Conservation (phyloP, 2,797 vertebrate species). For the Threskiornis aethiopicus region DNA sequence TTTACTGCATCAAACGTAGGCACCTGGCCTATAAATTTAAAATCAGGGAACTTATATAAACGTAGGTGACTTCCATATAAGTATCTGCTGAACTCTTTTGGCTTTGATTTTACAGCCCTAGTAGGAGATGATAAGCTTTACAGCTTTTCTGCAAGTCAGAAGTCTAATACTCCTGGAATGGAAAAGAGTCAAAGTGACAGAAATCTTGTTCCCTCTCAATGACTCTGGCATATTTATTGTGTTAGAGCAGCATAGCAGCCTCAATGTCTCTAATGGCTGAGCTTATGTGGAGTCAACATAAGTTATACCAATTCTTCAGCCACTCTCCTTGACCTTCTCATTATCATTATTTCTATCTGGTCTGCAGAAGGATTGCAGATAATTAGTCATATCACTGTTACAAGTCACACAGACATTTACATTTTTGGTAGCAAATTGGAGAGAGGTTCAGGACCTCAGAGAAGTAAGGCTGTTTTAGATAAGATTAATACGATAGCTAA, state of each 20-base stretch:
- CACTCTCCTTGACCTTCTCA: neutral
- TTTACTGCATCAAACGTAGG: neutral
- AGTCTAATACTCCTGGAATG: neutral
- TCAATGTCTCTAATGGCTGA: neutral
- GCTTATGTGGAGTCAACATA: neutral
- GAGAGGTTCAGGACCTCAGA: neutral
- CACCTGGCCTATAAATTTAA: neutral
- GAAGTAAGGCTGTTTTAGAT: rapidly evolving
- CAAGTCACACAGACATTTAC: neutral
- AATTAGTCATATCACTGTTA: neutral
- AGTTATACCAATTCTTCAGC: neutral
- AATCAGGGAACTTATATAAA: neutral
- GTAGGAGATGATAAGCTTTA: neutral
- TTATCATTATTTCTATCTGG: neutral
- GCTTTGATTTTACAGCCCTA: neutral
- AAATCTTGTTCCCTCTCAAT: neutral
- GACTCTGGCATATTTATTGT: neutral
- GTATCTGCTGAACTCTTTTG: neutral
- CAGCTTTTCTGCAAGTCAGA: neutral
- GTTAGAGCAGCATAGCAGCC: neutral
- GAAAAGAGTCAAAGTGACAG: neutral
- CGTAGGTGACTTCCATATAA: neutral
- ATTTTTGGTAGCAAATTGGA: neutral
- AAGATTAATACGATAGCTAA: neutral
- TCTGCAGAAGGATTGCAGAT: neutral